Base-by-base conservation (phyloP, 2,888 invertebrate species). In the Chymomyza amoena region DNA sequence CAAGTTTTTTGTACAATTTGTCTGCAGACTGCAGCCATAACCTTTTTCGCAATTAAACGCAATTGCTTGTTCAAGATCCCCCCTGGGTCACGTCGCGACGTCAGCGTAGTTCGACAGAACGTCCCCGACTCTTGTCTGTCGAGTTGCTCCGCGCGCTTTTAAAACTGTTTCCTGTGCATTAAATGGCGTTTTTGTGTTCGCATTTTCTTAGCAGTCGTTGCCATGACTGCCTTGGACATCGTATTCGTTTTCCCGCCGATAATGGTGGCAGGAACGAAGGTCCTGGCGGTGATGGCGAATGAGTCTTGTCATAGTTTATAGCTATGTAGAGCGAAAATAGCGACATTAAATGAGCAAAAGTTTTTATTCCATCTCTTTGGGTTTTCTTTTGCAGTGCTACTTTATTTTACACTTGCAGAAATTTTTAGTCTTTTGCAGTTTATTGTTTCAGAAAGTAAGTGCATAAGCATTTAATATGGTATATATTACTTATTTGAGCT, bases 121-220 rank as follows among this genome's bases (percentile, higher is more conserved):
- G 52, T 16, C 50, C 63, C 54, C 59, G 71, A 62, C 76, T 66
- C 68, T 56, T 72, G 71, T 69, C 68, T 77, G 79, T 76, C 70
- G 39, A 13, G 4, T 3, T 15, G 13, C 39, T 45, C 13, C 13
- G 39, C 39, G 75, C 70, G 88, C 81, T 84, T 86, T 86, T 86
- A 84, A 80, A 87, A 78, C 80, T 80, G 87, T 76, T 89, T 89
- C 89, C 88, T 89, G 87, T 81, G 80, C 77, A 78, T 82, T 89
- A 89, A 89, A 89, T 89, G 88, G 80, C 79, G 88, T 89, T 89
- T 89, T 87, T 90, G 81, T 89, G 82, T 80, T 76, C 75, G 73
- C 73, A 61, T 79, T 73, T 69, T 74, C 76, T 70, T 76, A 68
- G 68, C 68, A 68, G 71, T 68, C 39, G 57, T 66, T 32, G 51